A percentile compares a stretch with the other conserved stretches of the same genome.
These are phyloP conservation scores for Aproaerema taeniolella DNA, from an alignment of 2,888 invertebrate genomes.

Conservation along the genomic window DNA sequence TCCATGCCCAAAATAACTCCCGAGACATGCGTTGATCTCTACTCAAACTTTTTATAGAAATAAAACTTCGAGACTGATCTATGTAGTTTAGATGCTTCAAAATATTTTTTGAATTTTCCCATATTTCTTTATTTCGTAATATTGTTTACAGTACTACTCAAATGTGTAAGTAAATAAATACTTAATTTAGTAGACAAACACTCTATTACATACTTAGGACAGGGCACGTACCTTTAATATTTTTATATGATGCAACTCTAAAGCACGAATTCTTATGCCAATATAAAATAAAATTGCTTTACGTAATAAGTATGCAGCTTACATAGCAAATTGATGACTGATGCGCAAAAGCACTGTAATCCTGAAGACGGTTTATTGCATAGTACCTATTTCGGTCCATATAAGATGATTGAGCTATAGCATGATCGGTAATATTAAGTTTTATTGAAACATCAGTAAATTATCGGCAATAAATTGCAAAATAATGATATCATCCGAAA, in stretches of 20 bases:
- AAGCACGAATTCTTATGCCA: too few relatives aligned
- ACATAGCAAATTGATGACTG: neutral
- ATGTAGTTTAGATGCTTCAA: neutral
- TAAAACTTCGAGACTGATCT: constrained; percentile 37
- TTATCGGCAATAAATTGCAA: neutral
- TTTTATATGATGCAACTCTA: constrained; percentile 3
- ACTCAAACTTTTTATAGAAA: constrained; percentile 28
- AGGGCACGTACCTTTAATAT: constrained; percentile 2
- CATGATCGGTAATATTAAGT: neutral
- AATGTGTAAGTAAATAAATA: too few relatives aligned
- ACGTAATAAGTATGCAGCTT: constrained; percentile 5
- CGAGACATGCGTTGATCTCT: constrained; percentile 35
- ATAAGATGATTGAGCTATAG: neutral
- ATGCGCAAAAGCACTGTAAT: neutral
- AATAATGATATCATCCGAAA: too few relatives aligned
- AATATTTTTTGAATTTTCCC: neutral
- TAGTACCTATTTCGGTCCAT: neutral
- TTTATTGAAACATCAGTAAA: neutral
- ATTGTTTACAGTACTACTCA: too few relatives aligned
- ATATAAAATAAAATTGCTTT: constrained; percentile 4
- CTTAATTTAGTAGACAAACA: too few relatives aligned
- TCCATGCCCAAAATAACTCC: constrained; percentile 38
- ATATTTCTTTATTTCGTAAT: too few relatives aligned
- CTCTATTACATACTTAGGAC: too few relatives aligned
- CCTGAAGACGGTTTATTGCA: too few relatives aligned